A percentile compares a stretch with the other conserved stretches of the same genome.
These are phyloP conservation scores for Spilosoma lubricipeda DNA, from an alignment of 2,888 invertebrate genomes.

Conservation along the genomic window DNA sequence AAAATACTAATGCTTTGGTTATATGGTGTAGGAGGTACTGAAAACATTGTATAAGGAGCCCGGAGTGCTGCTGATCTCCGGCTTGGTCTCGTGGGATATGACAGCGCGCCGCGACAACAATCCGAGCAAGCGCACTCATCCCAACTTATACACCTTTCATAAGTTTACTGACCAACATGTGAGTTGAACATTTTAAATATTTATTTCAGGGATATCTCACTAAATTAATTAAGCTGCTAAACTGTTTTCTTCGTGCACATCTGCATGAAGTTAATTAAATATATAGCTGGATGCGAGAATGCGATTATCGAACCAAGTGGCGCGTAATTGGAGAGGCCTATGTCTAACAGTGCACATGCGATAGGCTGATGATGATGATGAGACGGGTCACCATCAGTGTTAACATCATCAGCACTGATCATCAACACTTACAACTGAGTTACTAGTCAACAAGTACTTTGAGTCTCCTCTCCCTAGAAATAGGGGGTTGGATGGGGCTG, in stretches of 20 bases:
- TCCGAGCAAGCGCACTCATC: conserved; percentile 88
- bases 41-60: conserved; percentile 88
- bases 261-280: too few relatives aligned
- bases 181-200: conserved; percentile 23
- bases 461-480: too few relatives aligned
- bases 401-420: too few relatives aligned
- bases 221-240: neutral
- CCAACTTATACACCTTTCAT: conserved; percentile 93
- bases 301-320: too few relatives aligned
- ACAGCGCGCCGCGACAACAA: conserved; percentile 93
- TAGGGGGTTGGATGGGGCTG: too few relatives aligned
- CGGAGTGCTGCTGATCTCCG: conserved; percentile 92
- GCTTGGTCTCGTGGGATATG: conserved; percentile 96
- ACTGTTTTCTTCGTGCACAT: too few relatives aligned
- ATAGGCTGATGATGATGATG: too few relatives aligned
- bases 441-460: too few relatives aligned
- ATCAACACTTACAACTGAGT: neutral
- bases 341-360: too few relatives aligned
- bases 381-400: too few relatives aligned
- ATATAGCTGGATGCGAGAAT: too few relatives aligned
- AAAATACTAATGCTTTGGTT: conserved; percentile 5
- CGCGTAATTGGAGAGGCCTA: too few relatives aligned
- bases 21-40: conserved; percentile 82
- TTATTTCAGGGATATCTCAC: neutral
- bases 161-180: conserved; percentile 89